These are phyloP conservation scores for Kradibia gibbosae DNA, from an alignment of 1,140 invertebrate genomes.

Conservation along the genomic window DNA sequence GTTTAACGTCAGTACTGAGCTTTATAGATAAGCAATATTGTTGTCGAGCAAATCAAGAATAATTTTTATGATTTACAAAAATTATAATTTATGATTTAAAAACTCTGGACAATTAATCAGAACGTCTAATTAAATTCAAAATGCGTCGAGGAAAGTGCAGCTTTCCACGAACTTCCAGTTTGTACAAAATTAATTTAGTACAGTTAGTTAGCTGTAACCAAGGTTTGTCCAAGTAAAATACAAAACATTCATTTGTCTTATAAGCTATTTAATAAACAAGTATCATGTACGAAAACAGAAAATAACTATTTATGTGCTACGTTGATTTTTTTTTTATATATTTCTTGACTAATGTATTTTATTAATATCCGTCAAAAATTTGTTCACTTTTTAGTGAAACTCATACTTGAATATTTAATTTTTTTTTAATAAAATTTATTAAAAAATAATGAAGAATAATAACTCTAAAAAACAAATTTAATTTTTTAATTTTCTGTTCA, in stretches of 20 bases:
- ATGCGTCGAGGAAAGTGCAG: neutral
- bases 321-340: too few relatives aligned
- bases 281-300: neutral
- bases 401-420: too few relatives aligned
- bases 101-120: neutral
- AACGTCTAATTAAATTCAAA: neutral
- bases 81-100: neutral
- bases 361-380: too few relatives aligned
- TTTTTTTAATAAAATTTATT: too few relatives aligned
- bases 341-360: too few relatives aligned
- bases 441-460: too few relatives aligned
- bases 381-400: too few relatives aligned
- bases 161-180: neutral
- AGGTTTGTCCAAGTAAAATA: neutral
- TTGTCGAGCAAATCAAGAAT: neutral
- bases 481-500: neutral
- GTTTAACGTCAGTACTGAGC: neutral
- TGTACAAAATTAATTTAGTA: neutral
- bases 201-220: neutral
- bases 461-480: neutral
- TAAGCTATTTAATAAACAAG: slow-evolving; percentile 2
- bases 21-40: neutral
- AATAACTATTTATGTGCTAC: neutral
- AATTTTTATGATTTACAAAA: neutral
- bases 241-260: neutral